Percentiles rank a stretch among this genome's conserved stretches.
These are phyloP conservation scores for Pilophorus perplexus DNA, from an alignment of 2,888 invertebrate species.

Conservation along the genomic window DNA sequence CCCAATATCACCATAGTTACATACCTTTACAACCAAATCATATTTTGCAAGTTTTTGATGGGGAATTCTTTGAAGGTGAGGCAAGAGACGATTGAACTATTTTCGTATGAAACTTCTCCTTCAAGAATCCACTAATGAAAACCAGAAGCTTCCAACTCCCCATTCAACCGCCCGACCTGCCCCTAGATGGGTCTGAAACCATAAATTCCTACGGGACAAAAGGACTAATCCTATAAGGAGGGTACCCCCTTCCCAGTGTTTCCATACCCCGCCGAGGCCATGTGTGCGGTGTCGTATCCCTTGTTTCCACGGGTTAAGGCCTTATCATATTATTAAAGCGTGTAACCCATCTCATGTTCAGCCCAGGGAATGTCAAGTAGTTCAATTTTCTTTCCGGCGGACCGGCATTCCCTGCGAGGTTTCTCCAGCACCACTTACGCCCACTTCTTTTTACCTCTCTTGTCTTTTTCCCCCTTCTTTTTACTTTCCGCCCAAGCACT, in stretches of 20 bases:
- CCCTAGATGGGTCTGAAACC: slow-evolving; percentile 7
- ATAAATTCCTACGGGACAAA: slow-evolving; percentile 30
- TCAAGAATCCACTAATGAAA: slow-evolving; percentile 30
- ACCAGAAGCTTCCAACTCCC: background rate
- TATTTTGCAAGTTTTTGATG: no score
- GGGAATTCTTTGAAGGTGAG: no score
- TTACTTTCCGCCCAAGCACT: background rate
- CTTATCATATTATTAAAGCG: slow-evolving; percentile 31
- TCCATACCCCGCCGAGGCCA: no score
- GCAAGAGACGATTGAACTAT: no score
- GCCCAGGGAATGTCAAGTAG: slow-evolving; percentile 34
- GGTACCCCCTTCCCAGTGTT: no score
- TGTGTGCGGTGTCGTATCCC: slow-evolving; percentile 1
- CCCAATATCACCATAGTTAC: no score
- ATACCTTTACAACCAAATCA: no score
- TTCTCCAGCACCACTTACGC: no score
- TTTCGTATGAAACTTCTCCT: slow-evolving; percentile 1
- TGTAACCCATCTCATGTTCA: slow-evolving; percentile 27
- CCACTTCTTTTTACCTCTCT: no score
- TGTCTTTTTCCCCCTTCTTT: background rate
- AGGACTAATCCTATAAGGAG: slow-evolving; percentile 34
- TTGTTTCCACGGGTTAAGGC: slow-evolving; percentile 20
- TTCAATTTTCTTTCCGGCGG: slow-evolving; percentile 31
- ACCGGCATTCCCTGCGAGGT: slow-evolving; percentile 28
- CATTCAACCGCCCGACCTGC: slow-evolving; percentile 5